Evolutionary conservation across 1,140 invertebrate genomes (phyloP).

Genomic region (Cardiocondyla obscurior): DNA sequence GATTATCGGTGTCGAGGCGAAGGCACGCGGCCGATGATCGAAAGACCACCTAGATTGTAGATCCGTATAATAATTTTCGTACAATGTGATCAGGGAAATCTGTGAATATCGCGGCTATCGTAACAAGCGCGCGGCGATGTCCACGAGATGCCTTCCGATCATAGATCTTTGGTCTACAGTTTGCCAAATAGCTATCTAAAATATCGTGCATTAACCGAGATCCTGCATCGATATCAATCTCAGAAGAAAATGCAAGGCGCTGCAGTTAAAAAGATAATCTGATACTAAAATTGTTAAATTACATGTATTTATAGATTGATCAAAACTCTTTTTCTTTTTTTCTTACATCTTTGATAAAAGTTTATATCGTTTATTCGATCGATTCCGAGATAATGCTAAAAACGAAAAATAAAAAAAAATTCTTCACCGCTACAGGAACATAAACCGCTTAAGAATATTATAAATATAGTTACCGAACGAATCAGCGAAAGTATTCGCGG

Average conservation of each 20-base stretch:
- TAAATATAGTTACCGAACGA: background rate
- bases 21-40: conserved; percentile 9
- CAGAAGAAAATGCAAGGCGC: background rate
- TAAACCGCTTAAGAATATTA: background rate
- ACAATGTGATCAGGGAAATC: conserved; percentile 8
- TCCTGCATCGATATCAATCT: background rate
- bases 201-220: background rate
- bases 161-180: background rate
- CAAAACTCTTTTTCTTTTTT: background rate
- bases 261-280: background rate
- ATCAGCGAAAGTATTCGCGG: background rate
- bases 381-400: too few relatives aligned
- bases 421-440: background rate
- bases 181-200: conserved; percentile 8
- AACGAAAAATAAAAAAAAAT: background rate
- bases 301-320: background rate
- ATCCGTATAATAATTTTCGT: conserved; percentile 1
- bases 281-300: conserved; percentile 4
- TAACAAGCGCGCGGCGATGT: background rate
- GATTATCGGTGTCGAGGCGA: conserved; percentile 38
- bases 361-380: too few relatives aligned
- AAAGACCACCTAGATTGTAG: conserved; percentile 55
- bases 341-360: background rate
- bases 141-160: conserved; percentile 7
- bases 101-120: conserved; percentile 26